Percentiles rank a stretch among this genome's conserved stretches.
Conservation (phyloP, 2,888 invertebrate species). For the Tanypteryx hageni region DNA sequence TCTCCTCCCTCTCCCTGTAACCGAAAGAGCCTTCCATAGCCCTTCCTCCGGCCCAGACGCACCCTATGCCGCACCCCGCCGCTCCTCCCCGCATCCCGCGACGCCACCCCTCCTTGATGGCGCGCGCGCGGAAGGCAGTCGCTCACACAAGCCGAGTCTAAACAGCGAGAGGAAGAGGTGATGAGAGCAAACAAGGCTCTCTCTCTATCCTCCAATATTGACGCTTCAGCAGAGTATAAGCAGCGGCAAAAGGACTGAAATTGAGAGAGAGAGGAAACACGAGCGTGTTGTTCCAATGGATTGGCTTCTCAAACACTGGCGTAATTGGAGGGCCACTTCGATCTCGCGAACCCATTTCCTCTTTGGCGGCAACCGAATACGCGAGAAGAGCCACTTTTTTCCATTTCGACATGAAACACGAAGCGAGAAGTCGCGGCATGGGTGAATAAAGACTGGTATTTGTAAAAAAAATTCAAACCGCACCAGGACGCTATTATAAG, state of each 20-base stretch:
- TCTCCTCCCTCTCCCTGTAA: not conserved
- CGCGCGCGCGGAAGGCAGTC: not conserved
- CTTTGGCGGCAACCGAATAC: too few species aligned
- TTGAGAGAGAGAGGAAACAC: slow-evolving; percentile 27
- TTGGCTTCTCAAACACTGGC: slow-evolving; percentile 34
- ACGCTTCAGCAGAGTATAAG: not conserved
- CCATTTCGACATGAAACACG: too few species aligned
- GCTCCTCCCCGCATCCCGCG: not conserved
- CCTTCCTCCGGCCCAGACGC: not conserved
- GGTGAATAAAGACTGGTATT: too few species aligned
- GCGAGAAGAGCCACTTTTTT: too few species aligned
- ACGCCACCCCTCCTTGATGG: not conserved
- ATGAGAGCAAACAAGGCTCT: slow-evolving; percentile 9
- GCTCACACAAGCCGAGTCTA: not conserved
- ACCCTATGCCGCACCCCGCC: not conserved
- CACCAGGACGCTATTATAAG: too few species aligned
- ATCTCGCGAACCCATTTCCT: not conserved
- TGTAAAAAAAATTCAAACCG: too few species aligned
- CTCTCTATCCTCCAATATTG: not conserved
- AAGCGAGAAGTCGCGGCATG: not conserved
- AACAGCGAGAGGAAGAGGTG: not conserved
- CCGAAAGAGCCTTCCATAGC: not conserved
- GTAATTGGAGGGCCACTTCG: slow-evolving; percentile 47
- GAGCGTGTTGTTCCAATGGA: slow-evolving; percentile 45
- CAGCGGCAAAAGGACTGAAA: not conserved